Evolutionary conservation across 2,797 vertebrate species (phyloP), one percentile per base, ranked within the genome.

Genomic region (Oreonectes daqikongensis): DNA sequence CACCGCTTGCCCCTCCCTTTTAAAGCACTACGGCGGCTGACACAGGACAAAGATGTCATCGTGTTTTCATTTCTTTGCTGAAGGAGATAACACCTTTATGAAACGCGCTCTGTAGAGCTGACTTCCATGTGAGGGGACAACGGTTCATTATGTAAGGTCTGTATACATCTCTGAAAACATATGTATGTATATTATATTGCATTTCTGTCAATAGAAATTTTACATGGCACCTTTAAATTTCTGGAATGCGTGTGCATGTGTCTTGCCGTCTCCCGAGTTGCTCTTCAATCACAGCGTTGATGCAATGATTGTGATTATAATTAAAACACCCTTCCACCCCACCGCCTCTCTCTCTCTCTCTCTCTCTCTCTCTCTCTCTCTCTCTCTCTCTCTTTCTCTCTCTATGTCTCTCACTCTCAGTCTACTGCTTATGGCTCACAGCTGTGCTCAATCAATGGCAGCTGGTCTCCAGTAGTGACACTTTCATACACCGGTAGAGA

Each of bases 281-380:
- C 75, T 75, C 80, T 86, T 86, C 81, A 87, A 81, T 90, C 86
- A 88, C 83, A 67, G 80, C 28, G 11, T 72, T 90, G 87, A 88
- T 87, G 84, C 77, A 84, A 77, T 89, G 84, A 87, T 90, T 85
- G 85, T 86, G 85, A 87, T 87, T 84, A 79, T 8, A 84, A 85
- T 81, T 84, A 85, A 88, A 86, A 86, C 79, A 83, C 70, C 84
- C 85, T 82, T 85, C 80, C 80, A 79, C 69, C 30, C 8, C 24
- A 5, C 22, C 35, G 60, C 14, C 30, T 20, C 1, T 32, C 18
- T 32, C 52, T 64, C 52, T 55, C 20, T 55, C 52, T 24, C 12
- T 55, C 22, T 24, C 24, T 12, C 22, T 57, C 24, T 7, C 3
- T 57, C 9, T 57, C 55, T 57, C 55, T 42, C 69, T 18, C 48